Evolutionary conservation across 2,797 vertebrate species (phyloP).

Genomic region (Eptatretus atami): DNA sequence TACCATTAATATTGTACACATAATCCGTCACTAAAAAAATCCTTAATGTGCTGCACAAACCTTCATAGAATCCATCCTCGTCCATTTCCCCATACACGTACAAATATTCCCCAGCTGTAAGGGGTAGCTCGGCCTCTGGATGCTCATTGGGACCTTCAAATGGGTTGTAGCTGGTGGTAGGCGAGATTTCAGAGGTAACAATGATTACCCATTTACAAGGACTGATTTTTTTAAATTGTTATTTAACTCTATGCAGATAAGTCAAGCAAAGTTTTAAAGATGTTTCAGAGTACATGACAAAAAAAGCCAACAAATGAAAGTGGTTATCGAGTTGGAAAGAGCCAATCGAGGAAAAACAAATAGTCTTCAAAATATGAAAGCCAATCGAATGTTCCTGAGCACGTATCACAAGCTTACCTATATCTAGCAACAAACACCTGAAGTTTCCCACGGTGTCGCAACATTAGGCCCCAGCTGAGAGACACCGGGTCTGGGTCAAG

Average conservation of each 20-base stretch:
- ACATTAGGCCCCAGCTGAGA: conserved; percentile 38
- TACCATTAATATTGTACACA: too few relatives aligned
- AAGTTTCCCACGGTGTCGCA: conserved; percentile 62
- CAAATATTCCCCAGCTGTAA: conserved; percentile 82
- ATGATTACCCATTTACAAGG: not conserved
- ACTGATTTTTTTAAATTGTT: too few relatives aligned
- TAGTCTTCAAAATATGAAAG: too few relatives aligned
- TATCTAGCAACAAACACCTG: conserved; percentile 80
- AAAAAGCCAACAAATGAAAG: too few relatives aligned
- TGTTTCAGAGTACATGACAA: too few relatives aligned
- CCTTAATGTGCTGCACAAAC: conserved; percentile 14
- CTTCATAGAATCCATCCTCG: conserved; percentile 93
- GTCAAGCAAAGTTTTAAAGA: too few relatives aligned
- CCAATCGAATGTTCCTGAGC: too few relatives aligned
- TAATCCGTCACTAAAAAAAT: too few relatives aligned
- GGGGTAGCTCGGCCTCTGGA: conserved; percentile 81
- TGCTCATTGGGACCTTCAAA: conserved; percentile 93
- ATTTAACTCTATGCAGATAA: too few relatives aligned
- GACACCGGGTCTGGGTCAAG: conserved; percentile 13
- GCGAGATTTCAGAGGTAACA: not conserved
- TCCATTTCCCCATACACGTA: conserved; percentile 95
- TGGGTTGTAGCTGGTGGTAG: conserved; percentile 48
- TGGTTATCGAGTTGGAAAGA: too few relatives aligned
- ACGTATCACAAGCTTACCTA: conserved; percentile 22
- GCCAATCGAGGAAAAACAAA: too few relatives aligned